Conservation (phyloP, 2,888 invertebrate species). For the Allygus modestus region DNA sequence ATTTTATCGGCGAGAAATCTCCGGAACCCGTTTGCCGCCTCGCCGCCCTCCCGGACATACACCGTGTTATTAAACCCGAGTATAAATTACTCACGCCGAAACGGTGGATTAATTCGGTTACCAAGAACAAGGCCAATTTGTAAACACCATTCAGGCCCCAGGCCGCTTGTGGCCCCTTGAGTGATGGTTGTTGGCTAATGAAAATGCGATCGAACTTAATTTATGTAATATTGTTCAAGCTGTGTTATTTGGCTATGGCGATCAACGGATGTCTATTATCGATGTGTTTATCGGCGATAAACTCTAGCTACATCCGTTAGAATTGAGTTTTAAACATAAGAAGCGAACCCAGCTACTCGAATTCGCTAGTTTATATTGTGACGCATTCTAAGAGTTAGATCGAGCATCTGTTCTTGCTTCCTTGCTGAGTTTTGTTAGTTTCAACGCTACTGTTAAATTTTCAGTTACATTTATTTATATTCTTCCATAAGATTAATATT, state of each 20-base stretch:
- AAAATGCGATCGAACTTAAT: not conserved
- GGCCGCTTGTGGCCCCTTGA: not conserved
- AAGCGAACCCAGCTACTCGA: too few relatives aligned
- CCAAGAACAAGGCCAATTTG: constrained; percentile 44
- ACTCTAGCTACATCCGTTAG: too few relatives aligned
- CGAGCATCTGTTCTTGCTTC: too few relatives aligned
- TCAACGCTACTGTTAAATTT: too few relatives aligned
- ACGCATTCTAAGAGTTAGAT: too few relatives aligned
- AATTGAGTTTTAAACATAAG: too few relatives aligned
- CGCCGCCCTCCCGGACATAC: not conserved
- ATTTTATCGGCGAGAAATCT: constrained; percentile 36
- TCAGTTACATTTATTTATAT: too few relatives aligned
- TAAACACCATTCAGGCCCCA: constrained; percentile 7
- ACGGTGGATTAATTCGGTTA: constrained; percentile 40
- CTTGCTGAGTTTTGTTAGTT: too few relatives aligned
- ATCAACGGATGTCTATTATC: not conserved
- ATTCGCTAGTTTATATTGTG: too few relatives aligned
- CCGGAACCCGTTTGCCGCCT: not conserved
- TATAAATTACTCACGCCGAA: constrained; percentile 19
- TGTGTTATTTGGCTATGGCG: constrained; percentile 6
- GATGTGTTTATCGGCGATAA: too few relatives aligned
- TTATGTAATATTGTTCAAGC: not conserved
- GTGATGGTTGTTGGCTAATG: not conserved
- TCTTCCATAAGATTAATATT: too few relatives aligned
- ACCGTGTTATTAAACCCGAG: constrained; percentile 39